Conservation (phyloP, 2,113 vertebrate genomes). For the Connochaetes taurinus region DNA sequence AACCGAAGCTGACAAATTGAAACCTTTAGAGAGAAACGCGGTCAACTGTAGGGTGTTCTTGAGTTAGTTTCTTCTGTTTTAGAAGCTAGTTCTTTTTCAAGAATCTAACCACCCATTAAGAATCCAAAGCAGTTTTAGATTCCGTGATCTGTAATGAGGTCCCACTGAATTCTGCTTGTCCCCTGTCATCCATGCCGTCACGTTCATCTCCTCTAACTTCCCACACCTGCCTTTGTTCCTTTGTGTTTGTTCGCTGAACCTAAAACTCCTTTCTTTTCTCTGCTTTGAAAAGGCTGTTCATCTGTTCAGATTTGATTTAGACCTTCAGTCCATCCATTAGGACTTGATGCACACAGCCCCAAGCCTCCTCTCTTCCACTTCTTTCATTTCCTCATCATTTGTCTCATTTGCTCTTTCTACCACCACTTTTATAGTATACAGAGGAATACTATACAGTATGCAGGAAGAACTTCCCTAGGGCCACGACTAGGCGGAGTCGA, state of each 20-base stretch:
- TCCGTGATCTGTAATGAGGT: not conserved
- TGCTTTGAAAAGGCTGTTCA: not conserved
- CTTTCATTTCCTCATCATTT: not conserved
- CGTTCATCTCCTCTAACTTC: not conserved
- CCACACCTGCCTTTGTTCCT: not conserved
- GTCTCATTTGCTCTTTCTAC: not conserved
- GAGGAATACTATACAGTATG: not conserved
- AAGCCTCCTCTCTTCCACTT: not conserved
- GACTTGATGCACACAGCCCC: accelerated
- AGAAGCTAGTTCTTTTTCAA: not conserved
- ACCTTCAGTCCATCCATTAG: not conserved
- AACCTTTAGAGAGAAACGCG: not conserved
- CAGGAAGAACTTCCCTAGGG: not conserved
- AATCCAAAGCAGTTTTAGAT: not conserved
- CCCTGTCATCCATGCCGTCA: not conserved
- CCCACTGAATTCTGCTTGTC: not conserved
- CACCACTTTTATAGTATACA: not conserved
- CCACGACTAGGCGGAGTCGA: not conserved
- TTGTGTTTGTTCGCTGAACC: not conserved
- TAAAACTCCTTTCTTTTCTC: not conserved
- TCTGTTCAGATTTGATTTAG: not conserved
- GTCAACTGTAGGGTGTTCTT: not conserved
- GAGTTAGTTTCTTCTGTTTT: not conserved
- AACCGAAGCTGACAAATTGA: not conserved
- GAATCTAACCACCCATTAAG: not conserved